Conservation (phyloP, 2,888 invertebrate species). For the Acholoe squamosa region DNA sequence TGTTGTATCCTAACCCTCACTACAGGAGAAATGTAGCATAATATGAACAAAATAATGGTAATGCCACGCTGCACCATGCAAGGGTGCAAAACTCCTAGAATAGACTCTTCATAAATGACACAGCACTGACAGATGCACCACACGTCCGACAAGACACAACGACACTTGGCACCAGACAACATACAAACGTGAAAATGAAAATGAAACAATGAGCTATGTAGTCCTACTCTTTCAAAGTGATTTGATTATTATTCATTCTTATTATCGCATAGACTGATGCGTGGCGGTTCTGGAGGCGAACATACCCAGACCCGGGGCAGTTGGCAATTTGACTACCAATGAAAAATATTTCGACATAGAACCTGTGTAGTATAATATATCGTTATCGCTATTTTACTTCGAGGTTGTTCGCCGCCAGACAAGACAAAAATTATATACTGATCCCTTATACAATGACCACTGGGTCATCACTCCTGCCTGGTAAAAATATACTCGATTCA, state of each 20-base stretch:
- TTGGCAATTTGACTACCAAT: conserved; percentile 38
- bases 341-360: conserved; percentile 37
- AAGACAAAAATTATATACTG: neutral
- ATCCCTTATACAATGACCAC: conserved; percentile 9
- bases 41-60: neutral
- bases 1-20: too few species aligned
- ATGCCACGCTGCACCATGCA: too few species aligned
- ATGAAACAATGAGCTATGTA: conserved; percentile 31
- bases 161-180: conserved; percentile 20
- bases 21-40: neutral
- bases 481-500: conserved; percentile 50
- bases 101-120: neutral
- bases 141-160: neutral
- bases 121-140: neutral
- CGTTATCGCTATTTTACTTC: neutral
- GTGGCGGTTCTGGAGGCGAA: conserved; percentile 6
- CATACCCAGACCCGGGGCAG: conserved; percentile 13
- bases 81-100: neutral
- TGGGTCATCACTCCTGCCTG: conserved; percentile 9
- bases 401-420: conserved; percentile 7
- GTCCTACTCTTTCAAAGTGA: neutral
- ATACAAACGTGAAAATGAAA: conserved; percentile 52
- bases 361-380: conserved; percentile 17
- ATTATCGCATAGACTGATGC: neutral
- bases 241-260: neutral